phyloP scores from a whole-genome alignment of 2,113 vertebrate genomes.

The Lasiurus cinereus region DNA sequence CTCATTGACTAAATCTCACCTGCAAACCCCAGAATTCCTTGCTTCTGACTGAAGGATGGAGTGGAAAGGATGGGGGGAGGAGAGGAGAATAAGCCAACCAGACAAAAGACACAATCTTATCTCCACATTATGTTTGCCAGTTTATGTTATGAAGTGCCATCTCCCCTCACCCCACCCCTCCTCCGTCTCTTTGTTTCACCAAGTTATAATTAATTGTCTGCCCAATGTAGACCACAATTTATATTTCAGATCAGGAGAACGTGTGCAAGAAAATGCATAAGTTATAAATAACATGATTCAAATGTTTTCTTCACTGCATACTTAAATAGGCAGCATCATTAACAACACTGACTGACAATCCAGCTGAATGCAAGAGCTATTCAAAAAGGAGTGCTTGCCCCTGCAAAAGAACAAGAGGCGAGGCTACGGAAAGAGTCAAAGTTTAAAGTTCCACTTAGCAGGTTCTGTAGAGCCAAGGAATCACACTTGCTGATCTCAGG shows the following conservation, averaged over 20 bases:
- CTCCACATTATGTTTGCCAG: background rate
- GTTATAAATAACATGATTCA: constrained; percentile 53
- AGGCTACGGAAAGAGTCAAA: background rate
- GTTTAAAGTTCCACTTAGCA: background rate
- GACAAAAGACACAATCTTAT: background rate
- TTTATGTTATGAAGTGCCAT: background rate
- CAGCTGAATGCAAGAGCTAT: background rate
- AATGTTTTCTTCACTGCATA: constrained; percentile 40
- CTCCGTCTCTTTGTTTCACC: background rate
- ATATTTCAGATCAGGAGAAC: constrained; percentile 20
- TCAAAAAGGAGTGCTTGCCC: background rate
- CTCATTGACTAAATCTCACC: constrained; percentile 62
- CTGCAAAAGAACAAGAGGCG: background rate
- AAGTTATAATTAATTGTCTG: background rate
- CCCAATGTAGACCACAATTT: constrained; percentile 6
- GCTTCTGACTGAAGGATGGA: background rate
- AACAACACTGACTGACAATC: background rate
- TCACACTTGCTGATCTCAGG: background rate
- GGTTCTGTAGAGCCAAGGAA: background rate
- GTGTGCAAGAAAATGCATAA: constrained; percentile 13
- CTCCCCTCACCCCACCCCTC: background rate
- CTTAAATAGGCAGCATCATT: constrained; percentile 47
- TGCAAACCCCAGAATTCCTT: constrained; percentile 55
- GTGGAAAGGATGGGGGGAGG: background rate
- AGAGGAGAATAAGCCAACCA: background rate